Percentiles rank a stretch among this genome's conserved stretches.
Conservation (phyloP, 2,888 invertebrate species). For the Bombyx huttoni region DNA sequence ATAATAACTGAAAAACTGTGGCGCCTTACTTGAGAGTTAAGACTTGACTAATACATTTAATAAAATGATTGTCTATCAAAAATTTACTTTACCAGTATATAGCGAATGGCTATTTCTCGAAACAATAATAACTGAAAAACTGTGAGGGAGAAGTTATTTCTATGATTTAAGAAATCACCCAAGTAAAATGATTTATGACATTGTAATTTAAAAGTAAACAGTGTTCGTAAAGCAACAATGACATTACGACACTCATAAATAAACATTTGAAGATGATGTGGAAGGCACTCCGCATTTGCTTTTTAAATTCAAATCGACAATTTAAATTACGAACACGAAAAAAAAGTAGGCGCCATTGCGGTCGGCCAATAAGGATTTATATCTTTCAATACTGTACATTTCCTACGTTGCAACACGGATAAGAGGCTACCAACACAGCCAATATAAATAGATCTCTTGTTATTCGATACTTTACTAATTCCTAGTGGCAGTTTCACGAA, state of each 20-base stretch:
- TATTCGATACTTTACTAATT: constrained; percentile 6
- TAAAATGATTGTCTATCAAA: too few species aligned
- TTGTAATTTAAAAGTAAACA: too few species aligned
- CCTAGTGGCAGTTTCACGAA: constrained; percentile 2
- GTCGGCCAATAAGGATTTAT: background rate
- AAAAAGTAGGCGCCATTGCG: constrained; percentile 2
- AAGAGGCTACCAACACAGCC: constrained; percentile 20
- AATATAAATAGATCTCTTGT: constrained; percentile 17
- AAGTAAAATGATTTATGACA: too few species aligned
- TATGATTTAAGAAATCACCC: too few species aligned
- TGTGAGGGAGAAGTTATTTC: too few species aligned
- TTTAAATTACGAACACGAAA: background rate
- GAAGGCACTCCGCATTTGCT: background rate
- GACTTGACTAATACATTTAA: too few species aligned
- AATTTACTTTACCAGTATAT: too few species aligned
- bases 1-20: too few species aligned
- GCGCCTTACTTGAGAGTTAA: too few species aligned
- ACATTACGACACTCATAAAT: background rate
- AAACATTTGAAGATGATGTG: background rate
- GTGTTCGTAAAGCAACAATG: too few species aligned
- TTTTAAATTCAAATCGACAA: background rate
- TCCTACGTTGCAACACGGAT: constrained; percentile 7
- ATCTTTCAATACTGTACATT: background rate
- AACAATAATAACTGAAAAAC: too few species aligned
- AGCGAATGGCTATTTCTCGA: too few species aligned